These are phyloP conservation scores for Enhydra lutris DNA, from an alignment of 2,113 vertebrate species.

Conservation along the genomic window DNA sequence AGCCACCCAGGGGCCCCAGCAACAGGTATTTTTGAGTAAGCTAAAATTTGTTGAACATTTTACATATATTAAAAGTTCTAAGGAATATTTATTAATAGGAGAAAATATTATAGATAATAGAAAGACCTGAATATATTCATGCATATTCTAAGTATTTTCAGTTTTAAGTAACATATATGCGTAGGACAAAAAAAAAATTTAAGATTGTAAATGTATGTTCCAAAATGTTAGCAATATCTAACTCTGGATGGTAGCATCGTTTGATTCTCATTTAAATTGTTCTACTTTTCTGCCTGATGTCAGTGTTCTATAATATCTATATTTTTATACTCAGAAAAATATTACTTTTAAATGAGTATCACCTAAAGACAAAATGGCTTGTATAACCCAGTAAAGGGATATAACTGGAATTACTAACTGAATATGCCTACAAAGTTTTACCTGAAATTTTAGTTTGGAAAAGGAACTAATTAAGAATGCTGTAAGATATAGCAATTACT, in stretches of 20 bases:
- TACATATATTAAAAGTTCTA: neutral
- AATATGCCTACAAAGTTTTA: slow-evolving; percentile 37
- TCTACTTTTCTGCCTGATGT: neutral
- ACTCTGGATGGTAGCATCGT: neutral
- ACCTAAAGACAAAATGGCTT: neutral
- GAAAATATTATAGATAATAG: neutral
- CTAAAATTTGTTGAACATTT: neutral
- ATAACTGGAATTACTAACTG: slow-evolving; percentile 12
- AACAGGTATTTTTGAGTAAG: neutral
- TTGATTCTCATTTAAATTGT: neutral
- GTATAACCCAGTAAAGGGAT: neutral
- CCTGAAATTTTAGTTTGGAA: neutral
- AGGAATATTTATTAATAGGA: neutral
- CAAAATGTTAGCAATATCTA: neutral
- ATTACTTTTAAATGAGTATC: neutral
- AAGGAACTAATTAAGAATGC: slow-evolving; percentile 21
- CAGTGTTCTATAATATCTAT: neutral
- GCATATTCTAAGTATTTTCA: neutral
- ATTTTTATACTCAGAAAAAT: neutral
- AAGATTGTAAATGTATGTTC: neutral
- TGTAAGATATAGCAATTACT: neutral
- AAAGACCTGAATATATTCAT: neutral
- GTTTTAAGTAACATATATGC: neutral
- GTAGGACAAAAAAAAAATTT: neutral
- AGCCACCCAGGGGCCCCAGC: neutral